These are phyloP conservation scores for Chelon auratus DNA, from an alignment of 2,797 vertebrate genomes.

Conservation along the genomic window DNA sequence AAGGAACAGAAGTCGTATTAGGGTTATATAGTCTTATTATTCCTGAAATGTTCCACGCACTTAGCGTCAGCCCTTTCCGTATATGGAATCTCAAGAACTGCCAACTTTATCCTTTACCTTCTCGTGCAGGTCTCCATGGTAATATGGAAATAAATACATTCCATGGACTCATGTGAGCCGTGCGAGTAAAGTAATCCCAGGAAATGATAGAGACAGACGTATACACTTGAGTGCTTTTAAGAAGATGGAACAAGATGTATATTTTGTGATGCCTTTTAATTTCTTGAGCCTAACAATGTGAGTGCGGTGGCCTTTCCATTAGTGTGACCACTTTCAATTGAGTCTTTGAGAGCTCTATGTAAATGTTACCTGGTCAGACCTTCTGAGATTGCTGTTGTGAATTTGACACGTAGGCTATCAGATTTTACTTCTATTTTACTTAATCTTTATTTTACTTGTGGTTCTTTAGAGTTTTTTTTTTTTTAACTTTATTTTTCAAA, in stretches of 20 bases:
- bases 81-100: background rate
- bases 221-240: background rate
- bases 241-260: background rate
- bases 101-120: background rate
- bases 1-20: constrained; percentile 10
- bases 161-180: no score
- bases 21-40: constrained; percentile 1
- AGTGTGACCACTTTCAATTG: background rate
- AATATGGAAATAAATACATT: no score
- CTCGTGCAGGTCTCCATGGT: no score
- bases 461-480: no score
- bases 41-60: background rate
- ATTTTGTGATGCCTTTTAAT: background rate
- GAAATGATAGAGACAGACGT: no score
- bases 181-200: no score
- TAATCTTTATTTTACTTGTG: no score
- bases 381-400: background rate
- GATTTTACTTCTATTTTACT: no score
- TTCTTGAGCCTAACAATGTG: background rate
- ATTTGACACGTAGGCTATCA: background rate
- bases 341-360: background rate
- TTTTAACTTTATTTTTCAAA: no score
- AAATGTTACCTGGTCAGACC: background rate
- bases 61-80: background rate
- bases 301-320: background rate